Base-by-base conservation (phyloP, 2,888 invertebrate genomes). In the Athetis lepigone region DNA sequence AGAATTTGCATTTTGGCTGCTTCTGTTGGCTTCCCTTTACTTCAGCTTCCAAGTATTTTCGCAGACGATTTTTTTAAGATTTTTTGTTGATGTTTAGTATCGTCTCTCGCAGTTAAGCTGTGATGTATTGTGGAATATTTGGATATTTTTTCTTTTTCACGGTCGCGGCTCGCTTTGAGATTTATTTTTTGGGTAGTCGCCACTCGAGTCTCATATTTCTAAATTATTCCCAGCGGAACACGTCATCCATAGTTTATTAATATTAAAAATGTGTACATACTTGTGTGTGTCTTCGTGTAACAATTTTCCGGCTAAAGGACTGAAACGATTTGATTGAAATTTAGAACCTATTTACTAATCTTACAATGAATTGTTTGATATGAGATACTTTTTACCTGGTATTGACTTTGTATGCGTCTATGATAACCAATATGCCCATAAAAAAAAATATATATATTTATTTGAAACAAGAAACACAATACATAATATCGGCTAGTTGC, bases 1-100 rank as follows among this genome's bases (percentile, higher is more conserved):
- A 52, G 72, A 77, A 90, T 92, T 92, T 91, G 90, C 92, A 92
- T 92, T 91, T 92, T 92, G 92, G 92, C 92, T 82, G 71, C 82
- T 76, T 77, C 62, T 75, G 67, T 75, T 90, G 88, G 89, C 90
- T 77, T 85, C 77, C 69, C 75, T 82, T 83, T 81, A 74, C 78
- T 79, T 82, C 80, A 83, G 73, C 56, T 77, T 75, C 47, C 56
- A 79, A 80, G 77, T 78, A 80, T 74, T 76, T 72, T 57, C 4
- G 60, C 77, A 82, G 81, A 84, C 83, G 50, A 77, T 71, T 75
- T 80, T 80, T 72, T 68, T 58, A 64, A 70, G 11, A 13, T 33
- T 67, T 75, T 72, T 71, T 70, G 60, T 66, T 70, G 65, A 75
- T 76, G 55, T 74, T 75, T 75, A 77, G 66, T 70, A 79, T 71